Evolutionary conservation across 1,140 invertebrate genomes (phyloP).

Genomic region (Philotrypesis tridentata): DNA sequence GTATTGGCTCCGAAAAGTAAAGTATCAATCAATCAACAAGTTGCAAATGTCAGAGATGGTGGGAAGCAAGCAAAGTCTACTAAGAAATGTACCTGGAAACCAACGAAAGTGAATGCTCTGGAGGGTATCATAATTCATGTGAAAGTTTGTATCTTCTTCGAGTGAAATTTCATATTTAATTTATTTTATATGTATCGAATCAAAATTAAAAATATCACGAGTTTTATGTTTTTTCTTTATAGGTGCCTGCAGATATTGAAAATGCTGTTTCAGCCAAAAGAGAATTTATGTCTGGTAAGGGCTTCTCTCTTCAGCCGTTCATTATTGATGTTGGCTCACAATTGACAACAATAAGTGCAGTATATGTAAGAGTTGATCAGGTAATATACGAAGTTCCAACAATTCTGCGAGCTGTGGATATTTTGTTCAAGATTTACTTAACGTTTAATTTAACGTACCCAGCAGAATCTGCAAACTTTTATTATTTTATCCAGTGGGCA

Average conservation of each 20-base stretch:
- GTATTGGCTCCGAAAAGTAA: constrained; percentile 7
- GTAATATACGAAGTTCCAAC: constrained; percentile 1
- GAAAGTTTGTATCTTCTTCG: not conserved
- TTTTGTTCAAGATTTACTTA: constrained; percentile 1
- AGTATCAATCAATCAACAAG: not conserved
- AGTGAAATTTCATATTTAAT: not conserved
- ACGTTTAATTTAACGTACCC: constrained; percentile 3
- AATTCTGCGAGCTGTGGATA: not conserved
- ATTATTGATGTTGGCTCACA: not conserved
- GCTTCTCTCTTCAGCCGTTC: not conserved
- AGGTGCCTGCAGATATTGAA: constrained; percentile 10
- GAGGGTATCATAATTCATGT: constrained; percentile 10
- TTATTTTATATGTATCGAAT: not conserved
- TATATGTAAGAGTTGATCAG: not conserved
- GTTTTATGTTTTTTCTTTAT: not conserved
- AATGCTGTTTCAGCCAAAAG: not conserved
- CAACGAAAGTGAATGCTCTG: not conserved
- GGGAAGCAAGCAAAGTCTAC: not conserved
- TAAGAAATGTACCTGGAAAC: constrained; percentile 1
- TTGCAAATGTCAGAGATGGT: not conserved
- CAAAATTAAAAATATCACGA: not conserved
- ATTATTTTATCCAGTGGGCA: constrained; percentile 10
- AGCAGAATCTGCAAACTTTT: not conserved
- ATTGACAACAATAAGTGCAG: not conserved
- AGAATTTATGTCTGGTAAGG: not conserved